A percentile compares a stretch with the other conserved stretches of the same genome.
These are phyloP conservation scores for Drosophila murphyi DNA, from an alignment of 1,140 invertebrate species.

Conservation along the genomic window DNA sequence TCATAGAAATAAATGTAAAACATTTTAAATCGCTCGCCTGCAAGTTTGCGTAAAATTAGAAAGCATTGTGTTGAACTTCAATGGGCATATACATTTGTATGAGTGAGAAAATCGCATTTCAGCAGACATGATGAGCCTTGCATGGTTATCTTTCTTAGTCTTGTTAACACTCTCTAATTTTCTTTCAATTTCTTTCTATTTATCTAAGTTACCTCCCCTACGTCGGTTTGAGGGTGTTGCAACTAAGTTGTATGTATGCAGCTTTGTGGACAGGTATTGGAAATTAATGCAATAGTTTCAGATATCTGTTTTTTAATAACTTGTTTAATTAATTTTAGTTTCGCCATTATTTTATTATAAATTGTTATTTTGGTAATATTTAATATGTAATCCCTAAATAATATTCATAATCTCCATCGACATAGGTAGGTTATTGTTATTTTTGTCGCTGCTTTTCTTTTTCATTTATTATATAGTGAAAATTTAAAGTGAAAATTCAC, in stretches of 20 bases:
- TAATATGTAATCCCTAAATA: neutral
- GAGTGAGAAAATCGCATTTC: slow-evolving; percentile 58
- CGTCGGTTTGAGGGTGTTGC: neutral
- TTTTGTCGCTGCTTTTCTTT: too few relatives aligned
- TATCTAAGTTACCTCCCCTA: neutral
- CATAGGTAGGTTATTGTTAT: too few relatives aligned
- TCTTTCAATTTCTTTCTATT: neutral
- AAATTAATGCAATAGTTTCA: slow-evolving; percentile 52
- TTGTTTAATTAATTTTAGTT: neutral
- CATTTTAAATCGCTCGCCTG: slow-evolving; percentile 38
- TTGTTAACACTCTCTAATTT: neutral
- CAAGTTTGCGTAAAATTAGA: slow-evolving; percentile 72
- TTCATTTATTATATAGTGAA: too few relatives aligned
- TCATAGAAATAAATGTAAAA: slow-evolving; percentile 41
- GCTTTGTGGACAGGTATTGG: neutral
- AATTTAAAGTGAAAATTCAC: neutral
- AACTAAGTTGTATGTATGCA: too few relatives aligned
- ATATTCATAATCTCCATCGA: neutral
- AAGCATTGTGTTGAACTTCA: slow-evolving; percentile 68
- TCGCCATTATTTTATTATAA: neutral
- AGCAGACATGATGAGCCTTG: neutral
- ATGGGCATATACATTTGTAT: slow-evolving; percentile 65
- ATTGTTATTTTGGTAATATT: neutral
- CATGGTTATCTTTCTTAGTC: too few relatives aligned
- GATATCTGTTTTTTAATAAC: neutral